Evolutionary conservation across 1,140 invertebrate species (phyloP).

Genomic region (Drosophila yakuba): DNA sequence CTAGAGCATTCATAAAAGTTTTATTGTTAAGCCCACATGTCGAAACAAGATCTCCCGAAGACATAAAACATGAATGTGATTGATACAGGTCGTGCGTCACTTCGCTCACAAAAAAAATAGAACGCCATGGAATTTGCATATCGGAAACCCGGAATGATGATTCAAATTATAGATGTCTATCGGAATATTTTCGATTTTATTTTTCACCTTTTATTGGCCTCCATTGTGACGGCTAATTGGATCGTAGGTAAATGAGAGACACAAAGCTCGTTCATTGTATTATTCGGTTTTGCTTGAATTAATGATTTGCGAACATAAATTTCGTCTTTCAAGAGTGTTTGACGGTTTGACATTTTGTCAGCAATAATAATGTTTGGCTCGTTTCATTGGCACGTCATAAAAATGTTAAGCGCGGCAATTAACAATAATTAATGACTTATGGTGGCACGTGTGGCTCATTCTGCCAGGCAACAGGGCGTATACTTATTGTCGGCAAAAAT

Average conservation of each 20-base stretch:
- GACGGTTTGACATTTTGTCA: slow-evolving; percentile 38
- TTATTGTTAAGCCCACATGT: slow-evolving; percentile 20
- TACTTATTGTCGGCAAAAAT: slow-evolving; percentile 11
- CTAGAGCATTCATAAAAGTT: slow-evolving; percentile 60
- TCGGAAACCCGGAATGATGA: slow-evolving; percentile 5
- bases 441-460: slow-evolving; percentile 47
- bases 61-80: slow-evolving; percentile 39
- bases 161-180: slow-evolving; percentile 9
- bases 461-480: slow-evolving; percentile 33
- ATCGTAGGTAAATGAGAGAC: slow-evolving; percentile 15
- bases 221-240: slow-evolving; percentile 33
- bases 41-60: slow-evolving; percentile 37
- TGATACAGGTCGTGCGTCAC: slow-evolving; percentile 39
- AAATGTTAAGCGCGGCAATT: slow-evolving; percentile 41
- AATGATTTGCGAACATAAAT: slow-evolving; percentile 38
- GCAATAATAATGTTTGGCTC: slow-evolving; percentile 50
- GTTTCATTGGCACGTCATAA: slow-evolving; percentile 74
- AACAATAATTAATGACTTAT: slow-evolving; percentile 63
- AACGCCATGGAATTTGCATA: slow-evolving; percentile 17
- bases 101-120: slow-evolving; percentile 28
- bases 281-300: slow-evolving; percentile 15
- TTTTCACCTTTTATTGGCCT: slow-evolving; percentile 15
- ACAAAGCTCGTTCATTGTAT: slow-evolving; percentile 16
- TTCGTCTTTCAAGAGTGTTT: slow-evolving; percentile 12
- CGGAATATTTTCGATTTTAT: slow-evolving; percentile 21